phyloP scores from a whole-genome alignment of 2,113 vertebrate genomes.

The Chrysemys picta region DNA sequence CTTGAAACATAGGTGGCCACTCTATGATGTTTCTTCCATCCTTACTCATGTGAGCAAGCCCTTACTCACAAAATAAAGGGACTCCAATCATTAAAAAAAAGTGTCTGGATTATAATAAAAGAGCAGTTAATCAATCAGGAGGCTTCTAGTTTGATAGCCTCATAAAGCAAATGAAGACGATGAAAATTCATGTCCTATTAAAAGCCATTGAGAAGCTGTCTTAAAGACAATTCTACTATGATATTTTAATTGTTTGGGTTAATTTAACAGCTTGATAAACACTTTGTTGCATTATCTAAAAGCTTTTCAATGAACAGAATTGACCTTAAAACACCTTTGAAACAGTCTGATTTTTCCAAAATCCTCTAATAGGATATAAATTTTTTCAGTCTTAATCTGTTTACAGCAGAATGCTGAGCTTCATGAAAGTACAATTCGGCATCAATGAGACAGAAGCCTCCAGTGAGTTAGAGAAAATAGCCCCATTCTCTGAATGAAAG shows the following conservation, averaged over 20 bases:
- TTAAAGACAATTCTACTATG: neutral
- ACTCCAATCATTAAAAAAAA: neutral
- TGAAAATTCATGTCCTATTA: neutral
- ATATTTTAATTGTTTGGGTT: neutral
- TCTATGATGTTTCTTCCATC: neutral
- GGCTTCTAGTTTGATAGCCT: neutral
- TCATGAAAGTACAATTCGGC: neutral
- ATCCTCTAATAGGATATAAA: neutral
- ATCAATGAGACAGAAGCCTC: neutral
- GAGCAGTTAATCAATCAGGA: neutral
- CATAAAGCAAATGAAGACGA: neutral
- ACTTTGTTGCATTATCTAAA: neutral
- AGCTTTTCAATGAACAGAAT: slow-evolving; percentile 4
- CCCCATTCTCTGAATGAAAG: neutral
- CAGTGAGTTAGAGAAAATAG: neutral
- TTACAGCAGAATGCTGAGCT: neutral
- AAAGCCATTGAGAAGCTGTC: neutral
- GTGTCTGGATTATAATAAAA: neutral
- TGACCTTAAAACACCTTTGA: neutral
- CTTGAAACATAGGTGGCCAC: neutral
- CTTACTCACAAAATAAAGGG: neutral
- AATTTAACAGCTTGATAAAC: neutral
- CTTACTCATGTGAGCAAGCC: neutral
- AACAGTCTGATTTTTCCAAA: neutral
- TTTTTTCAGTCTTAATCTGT: neutral